Base-by-base conservation (phyloP, 2,113 vertebrate species). In the Strigops habroptila region DNA sequence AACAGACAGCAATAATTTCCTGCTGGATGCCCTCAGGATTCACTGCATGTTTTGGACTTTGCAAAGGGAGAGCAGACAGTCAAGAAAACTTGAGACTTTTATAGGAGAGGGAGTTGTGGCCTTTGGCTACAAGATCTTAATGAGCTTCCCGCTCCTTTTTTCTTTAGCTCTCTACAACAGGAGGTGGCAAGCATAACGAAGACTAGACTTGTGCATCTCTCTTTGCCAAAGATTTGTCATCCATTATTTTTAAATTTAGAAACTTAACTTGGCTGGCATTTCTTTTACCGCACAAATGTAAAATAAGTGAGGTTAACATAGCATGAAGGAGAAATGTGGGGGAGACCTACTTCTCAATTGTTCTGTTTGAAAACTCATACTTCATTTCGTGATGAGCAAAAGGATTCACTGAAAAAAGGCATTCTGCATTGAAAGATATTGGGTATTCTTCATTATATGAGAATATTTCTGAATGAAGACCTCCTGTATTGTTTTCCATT, bases 211-310 rank as follows among this genome's bases (percentile, higher is more conserved):
- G 82, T 28, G 37, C 52, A 41, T 64, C 60, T 43, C 51, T 52
- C 73, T 64, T 89, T 93, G 91, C 91, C 91, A 95, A 92, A 55
- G 44, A 84, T 78, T 93, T 89, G 93, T 96, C 91, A 95, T 75
- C 75, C 82, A 79, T 59, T 86, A 65, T 90, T 95, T 96, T 93
- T 96, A 96, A 91, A 97, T 97, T 88, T 97, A 96, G 96, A 95
- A 97, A 80, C 70, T 44, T 95, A 81, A 93, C 86, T 93, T 96
- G 95, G 92, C 91, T 93, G 86, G 93, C 92, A 96, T 96, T 96
- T 97, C 52, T 94, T 87, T 91, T 84, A 59, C 69, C 48, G 83
- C 65, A 93, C 31, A 76, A 91, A 90, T 86, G 65, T 88, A 91
- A 92, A 94, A 70, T 70, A 83, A 96, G 76, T 82, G 59, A 91